These are phyloP conservation scores for Caenorhabditis virilis DNA, from an alignment of 2,888 invertebrate genomes.

Conservation along the genomic window DNA sequence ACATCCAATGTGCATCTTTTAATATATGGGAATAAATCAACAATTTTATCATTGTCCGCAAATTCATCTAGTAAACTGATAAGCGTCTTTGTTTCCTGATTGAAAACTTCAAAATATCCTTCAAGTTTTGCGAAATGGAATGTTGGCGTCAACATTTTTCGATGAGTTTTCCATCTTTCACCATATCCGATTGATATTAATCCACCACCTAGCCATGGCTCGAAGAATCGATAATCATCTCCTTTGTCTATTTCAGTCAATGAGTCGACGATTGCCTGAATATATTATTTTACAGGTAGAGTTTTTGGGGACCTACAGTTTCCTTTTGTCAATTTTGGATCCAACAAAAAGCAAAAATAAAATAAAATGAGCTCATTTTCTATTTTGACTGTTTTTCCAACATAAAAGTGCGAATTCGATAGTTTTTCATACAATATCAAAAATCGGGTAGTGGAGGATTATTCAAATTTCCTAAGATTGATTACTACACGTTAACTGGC, in stretches of 20 bases:
- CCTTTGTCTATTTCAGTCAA: constrained; percentile 68
- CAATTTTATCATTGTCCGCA: constrained; percentile 57
- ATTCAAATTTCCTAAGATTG: not conserved
- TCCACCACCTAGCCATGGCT: constrained; percentile 71
- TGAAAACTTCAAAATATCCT: constrained; percentile 64
- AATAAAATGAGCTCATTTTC: too few relatives aligned
- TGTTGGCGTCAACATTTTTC: constrained; percentile 72
- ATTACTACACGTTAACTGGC: not conserved
- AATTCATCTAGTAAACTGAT: constrained; percentile 66
- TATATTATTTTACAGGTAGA: too few relatives aligned
- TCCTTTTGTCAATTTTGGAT: too few relatives aligned
- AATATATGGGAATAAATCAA: constrained; percentile 71
- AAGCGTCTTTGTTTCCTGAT: constrained; percentile 59
- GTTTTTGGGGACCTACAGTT: too few relatives aligned
- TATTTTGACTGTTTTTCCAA: not conserved
- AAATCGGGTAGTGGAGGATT: too few relatives aligned
- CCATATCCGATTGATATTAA: constrained; percentile 65
- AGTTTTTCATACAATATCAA: too few relatives aligned
- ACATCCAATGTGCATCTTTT: constrained; percentile 72
- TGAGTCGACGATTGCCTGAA: constrained; percentile 60
- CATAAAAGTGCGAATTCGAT: not conserved
- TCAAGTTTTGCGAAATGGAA: constrained; percentile 72
- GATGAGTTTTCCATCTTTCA: constrained; percentile 70
- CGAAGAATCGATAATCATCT: constrained; percentile 69
- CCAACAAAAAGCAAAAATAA: too few relatives aligned